phyloP scores from a whole-genome alignment of 1,140 invertebrate genomes.

The Cherax quadricarinatus region DNA sequence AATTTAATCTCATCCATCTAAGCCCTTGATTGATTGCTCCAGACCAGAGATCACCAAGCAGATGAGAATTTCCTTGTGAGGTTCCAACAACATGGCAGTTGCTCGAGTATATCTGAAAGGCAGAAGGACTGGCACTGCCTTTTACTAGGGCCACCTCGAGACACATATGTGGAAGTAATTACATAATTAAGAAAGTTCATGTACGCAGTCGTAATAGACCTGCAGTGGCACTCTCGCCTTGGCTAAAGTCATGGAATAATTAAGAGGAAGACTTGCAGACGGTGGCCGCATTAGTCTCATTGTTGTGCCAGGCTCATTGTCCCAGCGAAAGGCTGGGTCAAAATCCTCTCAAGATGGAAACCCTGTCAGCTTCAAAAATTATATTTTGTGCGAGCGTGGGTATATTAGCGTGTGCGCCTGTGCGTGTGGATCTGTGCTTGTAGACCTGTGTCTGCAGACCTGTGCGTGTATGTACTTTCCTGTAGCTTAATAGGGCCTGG shows the following conservation, averaged over 20 bases:
- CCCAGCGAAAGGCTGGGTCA: too few relatives aligned
- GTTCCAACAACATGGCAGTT: not conserved
- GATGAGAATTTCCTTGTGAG: not conserved
- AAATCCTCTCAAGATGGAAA: not conserved
- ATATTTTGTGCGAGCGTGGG: not conserved
- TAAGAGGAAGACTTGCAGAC: not conserved
- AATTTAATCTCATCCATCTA: not conserved
- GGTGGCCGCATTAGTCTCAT: not conserved
- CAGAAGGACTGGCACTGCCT: not conserved
- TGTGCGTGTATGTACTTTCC: too few relatives aligned
- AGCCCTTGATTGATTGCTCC: conserved; percentile 2
- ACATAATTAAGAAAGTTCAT: not conserved
- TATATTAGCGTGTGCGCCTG: not conserved
- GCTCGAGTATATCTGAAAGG: not conserved
- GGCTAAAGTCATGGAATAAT: not conserved
- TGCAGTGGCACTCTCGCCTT: not conserved
- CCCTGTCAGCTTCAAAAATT: not conserved
- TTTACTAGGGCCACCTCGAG: not conserved
- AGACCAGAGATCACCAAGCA: not conserved
- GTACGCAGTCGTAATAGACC: not conserved
- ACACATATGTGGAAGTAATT: not conserved
- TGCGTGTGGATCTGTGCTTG: not conserved
- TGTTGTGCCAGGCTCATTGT: not conserved
- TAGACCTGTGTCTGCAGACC: too few relatives aligned
- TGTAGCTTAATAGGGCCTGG: too few relatives aligned